Conservation (phyloP, 1,140 invertebrate genomes). For the Charaxes varanes region DNA sequence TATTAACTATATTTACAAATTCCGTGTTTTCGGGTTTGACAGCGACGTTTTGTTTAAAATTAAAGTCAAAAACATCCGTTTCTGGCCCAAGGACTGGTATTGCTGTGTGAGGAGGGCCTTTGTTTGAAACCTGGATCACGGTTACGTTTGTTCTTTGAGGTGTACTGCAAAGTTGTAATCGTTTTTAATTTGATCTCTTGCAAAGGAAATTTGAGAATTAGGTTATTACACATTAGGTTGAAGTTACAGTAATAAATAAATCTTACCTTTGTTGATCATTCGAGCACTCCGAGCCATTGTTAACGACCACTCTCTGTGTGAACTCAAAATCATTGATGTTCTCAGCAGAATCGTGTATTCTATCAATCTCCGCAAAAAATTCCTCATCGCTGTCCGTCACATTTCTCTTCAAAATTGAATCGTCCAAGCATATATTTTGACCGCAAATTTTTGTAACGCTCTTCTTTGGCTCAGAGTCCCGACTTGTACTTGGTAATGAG, state of each 20-base stretch:
- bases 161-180: constrained; percentile 48
- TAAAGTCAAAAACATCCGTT: constrained; percentile 50
- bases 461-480: constrained; percentile 27
- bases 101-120: constrained; percentile 51
- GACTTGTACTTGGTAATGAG: constrained; percentile 41
- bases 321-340: constrained; percentile 22
- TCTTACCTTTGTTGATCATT: constrained; percentile 24
- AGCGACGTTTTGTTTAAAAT: constrained; percentile 39
- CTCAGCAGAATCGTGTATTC: constrained; percentile 14
- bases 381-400: constrained; percentile 44
- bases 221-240: too few relatives aligned
- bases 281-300: constrained; percentile 15
- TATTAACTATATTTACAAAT: constrained; percentile 62
- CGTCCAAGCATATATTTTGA: constrained; percentile 59
- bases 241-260: too few relatives aligned
- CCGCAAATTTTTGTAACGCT: constrained; percentile 56
- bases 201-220: too few relatives aligned
- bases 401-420: constrained; percentile 48
- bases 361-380: constrained; percentile 45
- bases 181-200: too few relatives aligned
- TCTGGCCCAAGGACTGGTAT: constrained; percentile 50
- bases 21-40: constrained; percentile 21
- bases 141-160: constrained; percentile 48
- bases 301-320: constrained; percentile 41
- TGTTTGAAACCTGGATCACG: constrained; percentile 60